Evolutionary conservation across 2,888 invertebrate species (phyloP), one percentile per base, ranked within the genome.

Genomic region (Gandaritis pyraliata): DNA sequence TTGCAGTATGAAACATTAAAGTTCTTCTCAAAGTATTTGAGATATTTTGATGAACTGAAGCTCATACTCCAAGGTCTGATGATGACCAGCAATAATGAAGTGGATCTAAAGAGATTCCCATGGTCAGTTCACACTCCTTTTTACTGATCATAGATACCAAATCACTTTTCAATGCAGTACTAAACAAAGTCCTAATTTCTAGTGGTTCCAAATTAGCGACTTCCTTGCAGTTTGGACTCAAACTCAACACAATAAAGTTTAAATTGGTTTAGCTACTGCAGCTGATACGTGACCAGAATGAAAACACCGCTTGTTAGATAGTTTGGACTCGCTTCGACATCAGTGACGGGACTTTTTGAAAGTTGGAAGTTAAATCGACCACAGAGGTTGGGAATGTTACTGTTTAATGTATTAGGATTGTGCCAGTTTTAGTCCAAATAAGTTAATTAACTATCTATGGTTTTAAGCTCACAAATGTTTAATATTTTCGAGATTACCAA

Each of bases 191-290:
- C 53, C 4, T 10, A 52, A 29, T 12, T 38, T 38, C 29, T 57
- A 43, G 12, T 50, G 13, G 39, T 36, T 50, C 36, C 15, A 53
- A 51, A 58, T 54, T 36, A 58, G 16, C 41, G 46, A 52, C 16
- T 36, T 16, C 12, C 1, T 47, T 56, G 55, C 55, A 59, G 38
- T 59, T 48, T 47, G 13, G 23, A 30, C 48, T 56, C 52, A 64
- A 56, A 59, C 45, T 49, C 45, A n/a, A 59, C 33, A 15, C 38
- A 46, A 57, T 59, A 59, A 64, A 60, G 64, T 64, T 59, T 49
- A 60, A 53, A 64, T 64, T 64, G 52, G 52, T 53, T 64, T 64
- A 59, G 54, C 55, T 33, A 16, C 43, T 59, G 64, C 64, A 59
- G 59, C 46, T 39, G 52, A 39, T 56, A 53, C 56, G 64, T 60